Base-by-base conservation (phyloP, 2,888 invertebrate species). In the Caenorhabditis imperialis region DNA sequence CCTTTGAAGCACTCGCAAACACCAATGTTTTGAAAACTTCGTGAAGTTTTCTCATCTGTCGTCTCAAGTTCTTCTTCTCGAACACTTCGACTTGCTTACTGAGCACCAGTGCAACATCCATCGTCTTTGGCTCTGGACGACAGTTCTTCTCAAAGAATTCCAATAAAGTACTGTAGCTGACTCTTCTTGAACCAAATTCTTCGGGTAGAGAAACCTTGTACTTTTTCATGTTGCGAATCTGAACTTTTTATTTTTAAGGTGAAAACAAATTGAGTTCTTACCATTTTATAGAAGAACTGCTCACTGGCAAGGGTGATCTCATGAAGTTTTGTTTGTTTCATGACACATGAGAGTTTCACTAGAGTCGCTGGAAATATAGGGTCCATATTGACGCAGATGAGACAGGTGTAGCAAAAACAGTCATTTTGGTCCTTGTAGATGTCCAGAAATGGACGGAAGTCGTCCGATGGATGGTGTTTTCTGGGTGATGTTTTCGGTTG, bases 381-480 rank as follows among this genome's bases (percentile, higher is more conserved):
- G 22, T 18, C 7, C n/a, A 55, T 18, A 27, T 55, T 44, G 3
- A 20, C n/a, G 6, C 42, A 22, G 42, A 44, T 30, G 8, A 55
- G 33, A n/a, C 55, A 55, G 7, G 33, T 22, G 22, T 55, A 44
- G 33, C 55, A 55, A n/a, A 55, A 33, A 30, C 55, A 55, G 2
- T 18, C 18, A 4, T 55, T 33, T 12, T 33, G n/a, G 18, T 42
- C 20, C 22, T 30, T 14, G 20, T 55, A 42, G 22, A 16, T 27
- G 42, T 42, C 30, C 3, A 40, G 10, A 16, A 16, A 38, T 2
- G 30, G 3, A 18, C 16, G 3, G 3, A 10, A 16, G 3, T 40
- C 18, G 16, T 27, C 30, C 5, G 23, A 8, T 16, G n/a, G n/a
- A n/a, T n/a, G n/a, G n/a, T n/a, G 10, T 20, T 33, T 20, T 12